Evolutionary conservation across 2,888 invertebrate species (phyloP).

Genomic region (Rhagonycha fulva): DNA sequence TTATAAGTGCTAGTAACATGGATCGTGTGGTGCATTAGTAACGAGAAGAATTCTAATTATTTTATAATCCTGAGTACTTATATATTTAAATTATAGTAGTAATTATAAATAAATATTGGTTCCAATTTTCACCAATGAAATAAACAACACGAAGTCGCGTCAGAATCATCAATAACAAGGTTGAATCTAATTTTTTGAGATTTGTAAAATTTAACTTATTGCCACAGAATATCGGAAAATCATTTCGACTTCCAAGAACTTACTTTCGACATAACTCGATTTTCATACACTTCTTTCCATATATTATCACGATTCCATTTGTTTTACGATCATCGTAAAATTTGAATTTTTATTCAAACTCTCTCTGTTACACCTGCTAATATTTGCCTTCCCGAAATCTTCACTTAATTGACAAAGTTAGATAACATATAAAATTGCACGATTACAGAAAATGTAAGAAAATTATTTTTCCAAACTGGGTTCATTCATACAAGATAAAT

Average conservation of each 20-base stretch:
- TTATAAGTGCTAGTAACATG: constrained; percentile 13
- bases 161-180: not conserved
- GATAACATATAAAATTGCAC: not conserved
- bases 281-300: not conserved
- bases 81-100: not conserved
- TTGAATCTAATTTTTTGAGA: not conserved
- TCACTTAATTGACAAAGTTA: not conserved
- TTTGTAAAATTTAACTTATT: not conserved
- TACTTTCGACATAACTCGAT: not conserved
- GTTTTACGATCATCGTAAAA: not conserved
- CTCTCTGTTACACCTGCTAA: not conserved
- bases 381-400: not conserved
- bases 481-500: not conserved
- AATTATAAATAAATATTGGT: not conserved
- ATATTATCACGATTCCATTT: not conserved
- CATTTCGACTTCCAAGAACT: not conserved
- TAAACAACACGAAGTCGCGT: not conserved
- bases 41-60: not conserved
- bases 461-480: not conserved
- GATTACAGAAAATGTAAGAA: not conserved
- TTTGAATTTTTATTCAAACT: not conserved
- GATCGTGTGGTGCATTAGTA: not conserved
- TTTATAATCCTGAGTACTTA: not conserved
- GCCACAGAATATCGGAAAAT: not conserved
- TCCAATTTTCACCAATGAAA: not conserved